Evolutionary conservation across 2,888 invertebrate genomes (phyloP), one percentile per base, ranked within the genome.

Genomic region (Sepioteuthis lessoniana): DNA sequence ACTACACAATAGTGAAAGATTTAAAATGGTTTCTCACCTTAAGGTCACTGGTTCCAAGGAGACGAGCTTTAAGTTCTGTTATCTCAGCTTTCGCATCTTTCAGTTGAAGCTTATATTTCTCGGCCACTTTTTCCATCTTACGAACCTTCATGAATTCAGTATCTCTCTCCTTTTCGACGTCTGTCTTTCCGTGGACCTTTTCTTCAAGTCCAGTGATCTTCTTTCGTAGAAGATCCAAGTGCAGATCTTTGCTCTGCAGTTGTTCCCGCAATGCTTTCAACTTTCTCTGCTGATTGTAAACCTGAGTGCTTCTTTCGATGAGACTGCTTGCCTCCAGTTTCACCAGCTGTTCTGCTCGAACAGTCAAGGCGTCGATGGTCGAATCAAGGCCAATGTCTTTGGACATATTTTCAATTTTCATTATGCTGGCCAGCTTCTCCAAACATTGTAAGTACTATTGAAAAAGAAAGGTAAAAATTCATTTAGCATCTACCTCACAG

Each of bases 221-320:
- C 95, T 99, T 98, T 91, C 99, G 98, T 93, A 99, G 97, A 94
- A 99, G 98, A 97, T 99, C 99, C 96, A 99, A 97, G 97, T 99
- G 99, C 90, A 99, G 98, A 97, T 99, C 99, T 96, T 99, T 98
- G 94, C 99, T 98, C 96, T 99, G 99, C 55, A 99, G 97, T 97
- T 99, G 99, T 97, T 99, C 99, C 93, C 99, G 98, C 31, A 99
- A 97, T 19, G 98, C 98, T 95, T 99, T 98, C 37, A 97, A 98
- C 95, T 99, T 98, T 94, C 99, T 98, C 97, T 99, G 99, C 90
- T 99, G 98, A 96, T 98, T 98, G 97, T 99, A 99, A 94, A 98
- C 98, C n/a, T 98, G 98, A 19, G 98, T 98, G 46, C 98, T 98
- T 98, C 98, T 98, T 97, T 98, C 98, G 35, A 98, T 98, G 94